Evolutionary conservation across 37 sponge, comb jelly and placozoan genomes (phyloP).

Genomic region (Bolinopsis microptera): DNA sequence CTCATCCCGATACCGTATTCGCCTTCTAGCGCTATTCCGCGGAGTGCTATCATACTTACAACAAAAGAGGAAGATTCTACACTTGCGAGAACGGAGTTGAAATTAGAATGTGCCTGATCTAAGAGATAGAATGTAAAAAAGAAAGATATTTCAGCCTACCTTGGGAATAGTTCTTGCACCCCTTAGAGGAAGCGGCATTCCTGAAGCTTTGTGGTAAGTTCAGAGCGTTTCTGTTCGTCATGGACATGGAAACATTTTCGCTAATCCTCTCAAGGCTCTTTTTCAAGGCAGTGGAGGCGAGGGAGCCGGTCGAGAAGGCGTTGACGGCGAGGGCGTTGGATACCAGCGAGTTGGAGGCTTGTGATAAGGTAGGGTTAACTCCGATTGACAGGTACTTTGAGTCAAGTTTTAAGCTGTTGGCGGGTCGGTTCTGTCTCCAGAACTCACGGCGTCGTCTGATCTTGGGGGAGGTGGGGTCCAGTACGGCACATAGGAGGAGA

Average conservation of each 20-base stretch:
- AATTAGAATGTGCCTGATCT: no score
- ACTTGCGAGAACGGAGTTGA: no score
- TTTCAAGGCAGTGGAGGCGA: neutral
- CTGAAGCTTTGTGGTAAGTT: neutral
- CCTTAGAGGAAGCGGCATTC: constrained; percentile 15
- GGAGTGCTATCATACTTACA: no score
- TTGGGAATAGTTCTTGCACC: constrained; percentile 30
- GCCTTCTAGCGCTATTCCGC: no score
- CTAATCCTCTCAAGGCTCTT: constrained; percentile 36
- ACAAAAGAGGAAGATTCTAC: no score
- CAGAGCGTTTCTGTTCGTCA: constrained; percentile 32
- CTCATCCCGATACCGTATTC: no score
- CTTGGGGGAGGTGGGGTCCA: constrained; percentile 44
- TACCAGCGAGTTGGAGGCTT: constrained; percentile 12
- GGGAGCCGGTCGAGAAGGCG: constrained; percentile 36
- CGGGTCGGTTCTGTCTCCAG: constrained; percentile 39
- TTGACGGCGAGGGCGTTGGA: constrained; percentile 38
- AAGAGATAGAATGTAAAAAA: neutral
- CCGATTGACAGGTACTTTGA: constrained; percentile 32
- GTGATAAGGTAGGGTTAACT: neutral
- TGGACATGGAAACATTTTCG: constrained; percentile 31
- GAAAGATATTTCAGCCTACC: neutral
- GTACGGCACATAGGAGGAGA: constrained; percentile 35
- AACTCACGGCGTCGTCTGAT: constrained; percentile 29
- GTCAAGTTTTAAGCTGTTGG: neutral